Evolutionary conservation across 2,113 vertebrate genomes (phyloP).

Genomic region (Cyprinus carpio): DNA sequence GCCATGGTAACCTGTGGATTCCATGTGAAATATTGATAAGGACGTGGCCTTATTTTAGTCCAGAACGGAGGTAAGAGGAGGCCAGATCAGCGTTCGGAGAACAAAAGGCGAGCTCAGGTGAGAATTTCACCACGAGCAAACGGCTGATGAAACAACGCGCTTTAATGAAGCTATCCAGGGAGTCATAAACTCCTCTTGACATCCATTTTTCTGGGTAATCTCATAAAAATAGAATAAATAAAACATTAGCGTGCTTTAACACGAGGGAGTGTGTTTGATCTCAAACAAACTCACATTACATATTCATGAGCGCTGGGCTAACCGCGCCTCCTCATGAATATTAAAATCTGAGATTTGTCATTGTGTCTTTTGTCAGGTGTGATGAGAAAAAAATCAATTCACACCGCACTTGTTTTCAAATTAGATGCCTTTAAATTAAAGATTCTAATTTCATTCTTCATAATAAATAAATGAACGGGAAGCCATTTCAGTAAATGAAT

Average conservation of each 20-base stretch:
- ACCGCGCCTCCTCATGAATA: conserved; percentile 46
- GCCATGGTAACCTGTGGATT: conserved; percentile 49
- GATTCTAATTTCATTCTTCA: conserved; percentile 30
- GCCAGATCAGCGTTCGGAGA: neutral
- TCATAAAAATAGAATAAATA: conserved; percentile 44
- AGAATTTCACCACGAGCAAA: neutral
- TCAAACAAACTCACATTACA: conserved; percentile 51
- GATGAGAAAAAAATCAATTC: conserved; percentile 50
- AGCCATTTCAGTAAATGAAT: conserved; percentile 28
- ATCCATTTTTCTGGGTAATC: neutral
- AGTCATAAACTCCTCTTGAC: neutral
- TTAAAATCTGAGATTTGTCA: conserved; percentile 54
- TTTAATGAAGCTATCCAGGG: neutral
- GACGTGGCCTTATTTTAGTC: conserved; percentile 29
- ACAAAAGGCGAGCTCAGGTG: neutral
- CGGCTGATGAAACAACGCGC: neutral
- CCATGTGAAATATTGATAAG: conserved; percentile 51
- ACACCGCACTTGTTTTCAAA: conserved; percentile 55
- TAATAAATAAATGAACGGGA: neutral
- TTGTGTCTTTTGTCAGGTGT: conserved; percentile 39
- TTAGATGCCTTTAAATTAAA: conserved; percentile 35
- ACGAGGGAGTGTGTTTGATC: conserved; percentile 6
- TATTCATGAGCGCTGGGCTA: conserved; percentile 46
- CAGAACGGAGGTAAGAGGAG: neutral
- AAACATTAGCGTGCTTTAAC: conserved; percentile 38